A percentile compares a stretch with the other conserved stretches of the same genome.
phyloP scores from a whole-genome alignment of 1,140 invertebrate genomes.

The Neodiprion pinetum region DNA sequence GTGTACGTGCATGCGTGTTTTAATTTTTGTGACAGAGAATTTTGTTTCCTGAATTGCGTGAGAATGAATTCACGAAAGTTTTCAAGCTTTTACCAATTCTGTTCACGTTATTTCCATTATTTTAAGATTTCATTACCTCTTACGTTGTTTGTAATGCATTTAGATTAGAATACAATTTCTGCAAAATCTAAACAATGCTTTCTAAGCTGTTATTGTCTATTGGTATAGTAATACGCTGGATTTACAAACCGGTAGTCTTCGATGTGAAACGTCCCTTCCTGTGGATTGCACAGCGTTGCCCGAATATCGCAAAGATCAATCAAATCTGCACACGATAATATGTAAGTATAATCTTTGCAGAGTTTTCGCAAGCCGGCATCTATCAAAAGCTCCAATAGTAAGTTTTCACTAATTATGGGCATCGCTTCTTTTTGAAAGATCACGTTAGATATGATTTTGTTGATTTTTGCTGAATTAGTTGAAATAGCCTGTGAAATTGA shows the following conservation, averaged over 20 bases:
- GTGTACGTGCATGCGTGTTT: too few relatives aligned
- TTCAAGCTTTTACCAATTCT: too few relatives aligned
- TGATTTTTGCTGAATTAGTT: slow-evolving; percentile 42
- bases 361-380: slow-evolving; percentile 55
- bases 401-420: slow-evolving; percentile 36
- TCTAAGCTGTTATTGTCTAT: not conserved
- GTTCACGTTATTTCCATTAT: too few relatives aligned
- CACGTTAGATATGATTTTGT: slow-evolving; percentile 37
- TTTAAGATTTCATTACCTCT: not conserved
- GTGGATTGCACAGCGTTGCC: slow-evolving; percentile 33
- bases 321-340: slow-evolving; percentile 42
- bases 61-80: too few relatives aligned
- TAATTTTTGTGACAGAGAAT: too few relatives aligned
- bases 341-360: slow-evolving; percentile 46
- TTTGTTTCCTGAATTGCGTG: too few relatives aligned
- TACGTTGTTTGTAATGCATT: not conserved
- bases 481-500: slow-evolving; percentile 37
- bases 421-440: slow-evolving; percentile 29
- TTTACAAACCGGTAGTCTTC: slow-evolving; percentile 40
- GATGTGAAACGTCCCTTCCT: slow-evolving; percentile 35
- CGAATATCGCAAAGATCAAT: slow-evolving; percentile 37
- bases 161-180: not conserved
- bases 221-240: slow-evolving; percentile 6
- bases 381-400: slow-evolving; percentile 49
- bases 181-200: not conserved